Conservation (phyloP, 2,113 vertebrate species). For the Trochalopteron elliotii region DNA sequence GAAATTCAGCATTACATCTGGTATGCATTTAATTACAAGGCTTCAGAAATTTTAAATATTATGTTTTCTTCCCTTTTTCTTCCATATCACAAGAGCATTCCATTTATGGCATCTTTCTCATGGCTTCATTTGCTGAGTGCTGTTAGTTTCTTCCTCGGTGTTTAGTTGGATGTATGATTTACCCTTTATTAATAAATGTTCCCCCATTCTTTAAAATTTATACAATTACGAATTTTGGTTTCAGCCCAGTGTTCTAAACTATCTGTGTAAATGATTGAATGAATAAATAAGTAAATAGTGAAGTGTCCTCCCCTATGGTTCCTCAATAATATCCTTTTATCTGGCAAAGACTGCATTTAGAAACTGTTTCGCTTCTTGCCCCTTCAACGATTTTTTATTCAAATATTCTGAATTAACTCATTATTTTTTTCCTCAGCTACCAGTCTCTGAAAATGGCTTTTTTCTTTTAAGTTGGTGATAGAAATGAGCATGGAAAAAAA, state of each 20-base stretch:
- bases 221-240: neutral
- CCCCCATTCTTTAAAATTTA: neutral
- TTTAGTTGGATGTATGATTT: neutral
- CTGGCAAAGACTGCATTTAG: constrained; percentile 43
- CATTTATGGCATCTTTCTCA: neutral
- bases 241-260: neutral
- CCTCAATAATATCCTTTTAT: constrained; percentile 1
- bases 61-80: neutral
- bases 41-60: neutral
- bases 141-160: neutral
- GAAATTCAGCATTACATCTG: neutral
- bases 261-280: constrained; percentile 41
- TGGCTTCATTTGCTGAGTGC: neutral
- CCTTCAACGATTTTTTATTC: constrained; percentile 21
- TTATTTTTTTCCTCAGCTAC: neutral
- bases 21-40: neutral
- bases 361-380: constrained; percentile 30
- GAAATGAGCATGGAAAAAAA: neutral
- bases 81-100: neutral
- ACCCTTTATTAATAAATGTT: constrained; percentile 19
- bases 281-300: constrained; percentile 5
- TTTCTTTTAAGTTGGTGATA: neutral
- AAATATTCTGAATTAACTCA: constrained; percentile 22
- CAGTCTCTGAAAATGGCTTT: neutral
- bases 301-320: neutral